Conservation (phyloP, 2,797 vertebrate genomes). For the Periparus ater region DNA sequence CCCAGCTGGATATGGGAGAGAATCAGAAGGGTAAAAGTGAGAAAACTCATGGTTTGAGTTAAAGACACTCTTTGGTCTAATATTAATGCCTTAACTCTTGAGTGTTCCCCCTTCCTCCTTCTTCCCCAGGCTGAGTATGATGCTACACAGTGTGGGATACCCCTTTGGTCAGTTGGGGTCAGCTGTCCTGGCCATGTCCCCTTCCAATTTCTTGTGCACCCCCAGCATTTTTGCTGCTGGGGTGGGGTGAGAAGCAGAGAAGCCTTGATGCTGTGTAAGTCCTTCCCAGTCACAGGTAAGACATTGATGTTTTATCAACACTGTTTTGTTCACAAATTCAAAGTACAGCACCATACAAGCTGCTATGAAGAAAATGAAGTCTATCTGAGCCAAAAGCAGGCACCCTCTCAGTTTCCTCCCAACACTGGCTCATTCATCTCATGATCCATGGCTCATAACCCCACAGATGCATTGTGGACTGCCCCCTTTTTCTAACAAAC, state of each 20-base stretch:
- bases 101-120: rapidly evolving
- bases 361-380: not conserved
- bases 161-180: not conserved
- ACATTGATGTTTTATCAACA: not conserved
- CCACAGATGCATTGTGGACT: not conserved
- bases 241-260: not conserved
- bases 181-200: not conserved
- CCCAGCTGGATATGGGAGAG: not conserved
- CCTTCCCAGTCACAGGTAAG: not conserved
- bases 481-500: not conserved
- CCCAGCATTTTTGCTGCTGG: rapidly evolving
- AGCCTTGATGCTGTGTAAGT: not conserved
- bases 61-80: not conserved
- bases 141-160: rapidly evolving
- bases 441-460: not conserved
- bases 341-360: not conserved
- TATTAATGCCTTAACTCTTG: not conserved
- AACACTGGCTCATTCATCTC: not conserved
- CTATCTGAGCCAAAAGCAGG: not conserved
- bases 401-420: not conserved
- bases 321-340: not conserved
- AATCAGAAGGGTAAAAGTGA: not conserved
- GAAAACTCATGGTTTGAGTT: not conserved
- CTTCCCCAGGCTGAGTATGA: not conserved
- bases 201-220: not conserved